These are phyloP conservation scores for Uropsilus gracilis DNA, from an alignment of 2,113 vertebrate species.

Conservation along the genomic window DNA sequence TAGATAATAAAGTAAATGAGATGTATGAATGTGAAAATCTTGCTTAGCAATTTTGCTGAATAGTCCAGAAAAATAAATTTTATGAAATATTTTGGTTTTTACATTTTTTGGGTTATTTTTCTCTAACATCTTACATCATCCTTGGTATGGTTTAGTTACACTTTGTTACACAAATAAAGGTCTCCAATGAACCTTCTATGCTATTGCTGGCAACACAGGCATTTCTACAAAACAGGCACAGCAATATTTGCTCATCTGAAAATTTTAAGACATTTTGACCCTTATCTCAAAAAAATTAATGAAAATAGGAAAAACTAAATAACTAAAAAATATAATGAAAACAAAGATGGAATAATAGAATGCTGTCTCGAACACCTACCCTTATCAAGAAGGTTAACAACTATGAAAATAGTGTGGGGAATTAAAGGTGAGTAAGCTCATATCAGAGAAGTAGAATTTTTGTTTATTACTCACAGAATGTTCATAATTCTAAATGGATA, in stretches of 20 bases:
- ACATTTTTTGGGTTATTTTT: background rate
- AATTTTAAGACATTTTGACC: background rate
- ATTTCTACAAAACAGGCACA: background rate
- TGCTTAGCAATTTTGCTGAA: slow-evolving; percentile 18
- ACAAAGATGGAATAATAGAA: background rate
- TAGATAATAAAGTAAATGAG: background rate
- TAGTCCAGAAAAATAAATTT: background rate
- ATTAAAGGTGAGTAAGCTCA: background rate
- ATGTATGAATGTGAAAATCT: background rate
- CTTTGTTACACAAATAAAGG: background rate
- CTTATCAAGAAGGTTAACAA: background rate
- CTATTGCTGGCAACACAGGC: background rate
- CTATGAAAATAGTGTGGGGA: too few relatives aligned
- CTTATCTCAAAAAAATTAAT: background rate
- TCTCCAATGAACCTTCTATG: background rate
- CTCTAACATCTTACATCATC: background rate
- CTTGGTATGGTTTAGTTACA: background rate
- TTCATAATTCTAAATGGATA: background rate
- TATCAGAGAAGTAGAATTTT: background rate
- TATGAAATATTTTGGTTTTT: slow-evolving; percentile 8
- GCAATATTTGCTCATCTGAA: background rate
- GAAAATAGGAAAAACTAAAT: background rate
- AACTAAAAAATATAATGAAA: slow-evolving; percentile 15
- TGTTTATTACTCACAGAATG: background rate
- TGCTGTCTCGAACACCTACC: background rate